Conservation (phyloP, 2,888 invertebrate genomes). For the Chloroclysta siterata region DNA sequence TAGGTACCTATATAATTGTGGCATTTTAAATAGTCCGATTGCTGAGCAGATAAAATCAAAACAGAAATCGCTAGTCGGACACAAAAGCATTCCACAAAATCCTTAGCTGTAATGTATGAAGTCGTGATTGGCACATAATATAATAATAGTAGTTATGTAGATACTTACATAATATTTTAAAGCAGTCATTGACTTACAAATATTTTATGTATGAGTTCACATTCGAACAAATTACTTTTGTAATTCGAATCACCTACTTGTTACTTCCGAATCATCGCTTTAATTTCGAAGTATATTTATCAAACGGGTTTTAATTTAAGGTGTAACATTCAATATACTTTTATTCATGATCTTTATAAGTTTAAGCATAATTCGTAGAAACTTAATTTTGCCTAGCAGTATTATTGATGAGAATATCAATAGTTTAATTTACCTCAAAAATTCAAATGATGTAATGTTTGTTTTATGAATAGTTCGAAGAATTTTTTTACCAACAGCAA, state of each 20-base stretch:
- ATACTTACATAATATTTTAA: conserved; percentile 20
- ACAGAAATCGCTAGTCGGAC: background rate
- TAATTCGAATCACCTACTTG: conserved; percentile 36
- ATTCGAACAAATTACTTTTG: conserved; percentile 29
- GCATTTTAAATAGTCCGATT: background rate
- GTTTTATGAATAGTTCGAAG: no score
- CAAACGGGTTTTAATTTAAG: background rate
- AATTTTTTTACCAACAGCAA: no score
- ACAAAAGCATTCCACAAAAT: conserved; percentile 1
- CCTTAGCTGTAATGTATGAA: background rate
- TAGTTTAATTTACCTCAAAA: no score
- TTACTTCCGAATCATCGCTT: conserved; percentile 53
- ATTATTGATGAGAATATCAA: no score
- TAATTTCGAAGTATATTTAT: background rate
- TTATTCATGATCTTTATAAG: no score
- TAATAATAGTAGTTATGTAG: conserved; percentile 1
- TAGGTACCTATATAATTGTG: background rate
- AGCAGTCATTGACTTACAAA: conserved; percentile 30
- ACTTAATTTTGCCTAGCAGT: no score
- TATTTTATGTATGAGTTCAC: conserved; percentile 39
- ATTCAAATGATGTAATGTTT: no score
- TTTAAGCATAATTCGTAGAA: no score
- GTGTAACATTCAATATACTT: no score
- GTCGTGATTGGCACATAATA: conserved; percentile 7
- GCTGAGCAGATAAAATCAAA: background rate